These are phyloP conservation scores for Drosophila flavopinicola DNA, from an alignment of 2,888 invertebrate genomes.

Conservation along the genomic window DNA sequence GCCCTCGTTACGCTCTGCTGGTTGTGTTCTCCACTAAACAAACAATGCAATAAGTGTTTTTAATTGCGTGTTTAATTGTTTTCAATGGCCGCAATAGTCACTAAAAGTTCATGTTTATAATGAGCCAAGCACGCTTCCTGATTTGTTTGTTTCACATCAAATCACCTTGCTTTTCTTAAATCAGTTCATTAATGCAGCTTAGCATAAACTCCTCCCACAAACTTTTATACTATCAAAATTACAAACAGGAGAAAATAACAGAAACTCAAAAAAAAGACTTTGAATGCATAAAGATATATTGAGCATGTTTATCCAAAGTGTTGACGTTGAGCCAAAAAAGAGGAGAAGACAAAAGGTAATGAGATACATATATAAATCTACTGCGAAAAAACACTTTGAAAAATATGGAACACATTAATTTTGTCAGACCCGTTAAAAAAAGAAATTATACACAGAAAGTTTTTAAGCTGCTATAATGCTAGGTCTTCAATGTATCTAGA, in stretches of 20 bases:
- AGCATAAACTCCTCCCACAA: too few relatives aligned
- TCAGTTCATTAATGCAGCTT: constrained; percentile 28
- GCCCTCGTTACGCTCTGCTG: constrained; percentile 13
- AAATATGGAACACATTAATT: constrained; percentile 17
- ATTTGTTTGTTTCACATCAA: constrained; percentile 11
- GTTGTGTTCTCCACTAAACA: constrained; percentile 21
- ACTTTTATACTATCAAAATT: too few relatives aligned
- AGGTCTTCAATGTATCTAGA: too few relatives aligned
- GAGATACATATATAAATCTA: constrained; percentile 1
- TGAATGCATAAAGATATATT: constrained; percentile 15
- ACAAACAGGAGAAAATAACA: too few relatives aligned
- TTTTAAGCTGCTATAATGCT: too few relatives aligned
- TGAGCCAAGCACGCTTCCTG: constrained; percentile 45
- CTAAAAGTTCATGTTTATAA: constrained; percentile 44
- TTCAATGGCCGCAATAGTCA: constrained; percentile 43
- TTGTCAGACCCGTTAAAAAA: neutral
- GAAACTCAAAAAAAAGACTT: neutral
- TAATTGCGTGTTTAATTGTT: constrained; percentile 52
- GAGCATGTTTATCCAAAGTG: constrained; percentile 41
- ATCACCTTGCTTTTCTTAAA: constrained; percentile 3
- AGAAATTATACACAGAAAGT: neutral
- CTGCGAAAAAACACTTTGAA: constrained; percentile 4
- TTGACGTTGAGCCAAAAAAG: constrained; percentile 31
- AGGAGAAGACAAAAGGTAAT: neutral
- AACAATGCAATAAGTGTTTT: constrained; percentile 59